phyloP scores from a whole-genome alignment of 2,113 vertebrate genomes.

The Amphiprion percula region DNA sequence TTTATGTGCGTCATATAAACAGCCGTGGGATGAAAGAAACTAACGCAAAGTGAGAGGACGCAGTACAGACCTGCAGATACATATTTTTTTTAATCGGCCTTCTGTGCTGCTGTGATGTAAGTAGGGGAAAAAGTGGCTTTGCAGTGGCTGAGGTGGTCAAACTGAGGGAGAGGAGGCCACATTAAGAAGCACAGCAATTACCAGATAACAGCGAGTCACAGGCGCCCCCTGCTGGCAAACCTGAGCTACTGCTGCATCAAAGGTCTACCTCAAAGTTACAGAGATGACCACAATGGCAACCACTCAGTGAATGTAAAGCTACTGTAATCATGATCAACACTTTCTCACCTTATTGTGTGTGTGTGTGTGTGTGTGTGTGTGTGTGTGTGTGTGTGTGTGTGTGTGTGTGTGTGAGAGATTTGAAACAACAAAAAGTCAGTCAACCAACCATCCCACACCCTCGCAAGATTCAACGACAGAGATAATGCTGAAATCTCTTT shows the following conservation, averaged over 20 bases:
- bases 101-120: conserved; percentile 24
- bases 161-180: conserved; percentile 58
- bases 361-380: neutral
- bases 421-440: too few relatives aligned
- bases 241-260: neutral
- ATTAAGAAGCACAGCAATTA: neutral
- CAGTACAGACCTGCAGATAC: too few relatives aligned
- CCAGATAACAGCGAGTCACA: conserved; percentile 67
- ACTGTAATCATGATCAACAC: neutral
- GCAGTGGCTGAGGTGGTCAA: conserved; percentile 54
- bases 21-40: neutral
- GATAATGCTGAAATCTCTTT: neutral
- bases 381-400: too few relatives aligned
- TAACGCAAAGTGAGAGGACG: neutral
- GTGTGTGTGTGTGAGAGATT: neutral
- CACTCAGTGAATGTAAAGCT: neutral
- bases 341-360: neutral
- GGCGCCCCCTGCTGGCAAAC: conserved; percentile 77
- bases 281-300: neutral
- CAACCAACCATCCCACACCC: neutral
- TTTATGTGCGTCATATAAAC: conserved; percentile 5
- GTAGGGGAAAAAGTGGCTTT: conserved; percentile 11
- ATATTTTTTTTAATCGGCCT: neutral
- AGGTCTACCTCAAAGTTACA: conserved; percentile 4
- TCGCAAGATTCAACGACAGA: neutral